These are phyloP conservation scores for Micromys minutus DNA, from an alignment of 2,113 vertebrate genomes.

Conservation along the genomic window DNA sequence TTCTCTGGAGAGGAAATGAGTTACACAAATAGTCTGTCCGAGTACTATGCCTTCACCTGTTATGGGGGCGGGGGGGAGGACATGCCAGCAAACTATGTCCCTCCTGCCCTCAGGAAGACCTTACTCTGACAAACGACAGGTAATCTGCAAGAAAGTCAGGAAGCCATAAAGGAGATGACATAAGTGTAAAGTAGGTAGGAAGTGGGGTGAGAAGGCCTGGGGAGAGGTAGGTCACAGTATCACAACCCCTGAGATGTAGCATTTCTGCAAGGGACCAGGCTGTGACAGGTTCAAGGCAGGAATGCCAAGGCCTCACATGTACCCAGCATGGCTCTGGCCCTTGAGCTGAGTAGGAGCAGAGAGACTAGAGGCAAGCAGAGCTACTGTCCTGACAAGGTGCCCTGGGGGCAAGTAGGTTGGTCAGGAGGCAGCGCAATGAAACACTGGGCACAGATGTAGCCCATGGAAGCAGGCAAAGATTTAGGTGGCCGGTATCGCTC, in stretches of 20 bases:
- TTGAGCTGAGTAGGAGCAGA: not conserved
- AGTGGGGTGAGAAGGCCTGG: not conserved
- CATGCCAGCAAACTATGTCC: not conserved
- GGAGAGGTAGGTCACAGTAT: not conserved
- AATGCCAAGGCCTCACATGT: not conserved
- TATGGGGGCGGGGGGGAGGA: fast-evolving
- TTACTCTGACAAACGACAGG: not conserved
- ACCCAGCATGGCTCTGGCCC: not conserved
- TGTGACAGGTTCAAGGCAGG: not conserved
- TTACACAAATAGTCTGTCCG: not conserved
- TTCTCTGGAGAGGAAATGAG: not conserved
- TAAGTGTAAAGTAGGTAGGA: not conserved
- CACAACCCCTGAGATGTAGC: not conserved
- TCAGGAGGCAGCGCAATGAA: not conserved
- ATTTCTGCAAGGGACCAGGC: not conserved
- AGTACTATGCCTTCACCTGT: not conserved
- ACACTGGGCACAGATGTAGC: not conserved
- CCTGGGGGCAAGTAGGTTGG: not conserved
- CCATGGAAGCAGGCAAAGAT: not conserved
- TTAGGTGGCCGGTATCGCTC: not conserved
- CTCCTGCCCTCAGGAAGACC: not conserved
- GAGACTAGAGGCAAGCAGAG: not conserved
- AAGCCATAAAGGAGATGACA: not conserved
- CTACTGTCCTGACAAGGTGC: fast-evolving
- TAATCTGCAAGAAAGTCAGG: not conserved